These are phyloP conservation scores for Euglossa dilemma DNA, from an alignment of 1,140 invertebrate genomes.

Conservation along the genomic window DNA sequence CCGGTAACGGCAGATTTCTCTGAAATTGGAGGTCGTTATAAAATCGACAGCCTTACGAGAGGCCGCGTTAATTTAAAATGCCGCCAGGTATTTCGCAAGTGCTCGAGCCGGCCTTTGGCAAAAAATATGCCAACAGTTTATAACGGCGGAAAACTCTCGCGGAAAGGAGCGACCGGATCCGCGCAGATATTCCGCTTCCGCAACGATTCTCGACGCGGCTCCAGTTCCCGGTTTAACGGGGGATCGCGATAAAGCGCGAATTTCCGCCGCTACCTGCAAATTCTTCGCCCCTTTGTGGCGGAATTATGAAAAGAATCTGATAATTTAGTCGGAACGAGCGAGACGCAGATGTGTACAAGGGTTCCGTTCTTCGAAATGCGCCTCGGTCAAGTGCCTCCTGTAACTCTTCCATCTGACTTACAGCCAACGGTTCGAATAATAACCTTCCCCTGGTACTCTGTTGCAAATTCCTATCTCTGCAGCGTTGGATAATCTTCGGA, in stretches of 20 bases:
- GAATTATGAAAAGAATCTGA: not conserved
- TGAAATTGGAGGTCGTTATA: constrained; percentile 35
- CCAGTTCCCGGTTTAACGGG: too few species aligned
- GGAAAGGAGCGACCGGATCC: not conserved
- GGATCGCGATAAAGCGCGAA: not conserved
- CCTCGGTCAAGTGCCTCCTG: too few species aligned
- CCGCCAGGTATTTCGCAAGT: constrained; percentile 12
- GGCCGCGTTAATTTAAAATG: constrained; percentile 42
- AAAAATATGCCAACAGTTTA: constrained; percentile 42
- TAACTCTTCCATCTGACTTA: too few species aligned
- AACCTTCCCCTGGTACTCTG: too few species aligned
- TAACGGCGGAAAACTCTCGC: constrained; percentile 19
- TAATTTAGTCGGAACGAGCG: too few species aligned
- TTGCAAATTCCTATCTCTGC: too few species aligned
- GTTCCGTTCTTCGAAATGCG: too few species aligned
- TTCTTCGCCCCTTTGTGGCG: not conserved
- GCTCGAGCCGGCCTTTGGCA: constrained; percentile 18
- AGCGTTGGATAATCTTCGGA: too few species aligned
- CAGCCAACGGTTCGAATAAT: too few species aligned
- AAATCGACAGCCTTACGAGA: constrained; percentile 28
- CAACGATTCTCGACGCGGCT: too few species aligned
- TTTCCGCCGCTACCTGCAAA: not conserved
- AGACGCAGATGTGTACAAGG: too few species aligned
- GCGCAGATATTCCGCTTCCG: not conserved
- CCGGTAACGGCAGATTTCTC: constrained; percentile 23